Conservation (phyloP, 1,140 invertebrate species). For the Holotrichia oblita region DNA sequence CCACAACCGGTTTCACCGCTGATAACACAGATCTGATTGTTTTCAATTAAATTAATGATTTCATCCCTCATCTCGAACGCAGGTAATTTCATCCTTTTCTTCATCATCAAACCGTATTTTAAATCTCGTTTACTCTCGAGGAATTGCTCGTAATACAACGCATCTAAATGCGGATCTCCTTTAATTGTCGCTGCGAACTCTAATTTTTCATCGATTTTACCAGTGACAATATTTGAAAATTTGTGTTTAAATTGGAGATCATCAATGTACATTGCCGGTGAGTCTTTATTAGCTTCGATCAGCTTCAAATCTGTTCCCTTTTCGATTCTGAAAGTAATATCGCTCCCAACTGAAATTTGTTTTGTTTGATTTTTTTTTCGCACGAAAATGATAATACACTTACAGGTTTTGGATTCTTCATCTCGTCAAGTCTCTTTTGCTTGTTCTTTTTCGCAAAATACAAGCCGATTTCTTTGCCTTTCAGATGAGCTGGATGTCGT, state of each 20-base stretch:
- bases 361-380: too few species aligned
- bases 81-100: constrained; percentile 70
- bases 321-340: constrained; percentile 50
- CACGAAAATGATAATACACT: constrained; percentile 1
- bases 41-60: constrained; percentile 68
- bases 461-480: constrained; percentile 70
- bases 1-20: constrained; percentile 90
- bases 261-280: not conserved
- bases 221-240: constrained; percentile 62
- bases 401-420: constrained; percentile 51
- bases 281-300: not conserved
- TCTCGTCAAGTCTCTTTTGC: constrained; percentile 45
- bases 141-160: constrained; percentile 55
- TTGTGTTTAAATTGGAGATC: constrained; percentile 64
- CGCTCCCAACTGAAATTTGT: constrained; percentile 52
- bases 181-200: constrained; percentile 46
- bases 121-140: constrained; percentile 48
- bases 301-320: constrained; percentile 50
- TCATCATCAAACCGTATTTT: constrained; percentile 66
- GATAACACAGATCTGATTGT: constrained; percentile 78
- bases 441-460: constrained; percentile 57
- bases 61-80: constrained; percentile 67
- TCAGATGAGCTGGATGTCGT: constrained; percentile 64
- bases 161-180: constrained; percentile 45
- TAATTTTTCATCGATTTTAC: constrained; percentile 64